Evolutionary conservation across 2,797 vertebrate species (phyloP), one percentile per base, ranked within the genome.

Genomic region (Rhinella marina): DNA sequence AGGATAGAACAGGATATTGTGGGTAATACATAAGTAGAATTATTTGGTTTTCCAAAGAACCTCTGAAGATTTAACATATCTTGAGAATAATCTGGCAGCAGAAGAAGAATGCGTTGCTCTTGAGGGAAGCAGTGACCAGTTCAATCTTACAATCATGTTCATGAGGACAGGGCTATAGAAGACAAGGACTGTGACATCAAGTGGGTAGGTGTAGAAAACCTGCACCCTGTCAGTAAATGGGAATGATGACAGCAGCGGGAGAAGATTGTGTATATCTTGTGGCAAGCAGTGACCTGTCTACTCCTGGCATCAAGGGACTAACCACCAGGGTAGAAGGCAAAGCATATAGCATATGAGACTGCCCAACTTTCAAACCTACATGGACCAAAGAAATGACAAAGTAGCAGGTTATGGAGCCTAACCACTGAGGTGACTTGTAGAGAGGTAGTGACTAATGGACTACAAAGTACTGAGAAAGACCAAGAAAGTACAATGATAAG

Each of bases 1-100:
- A 90, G 91, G 84, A 64, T 87, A 68, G 82, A 25, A 90, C 0
- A 66, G 3, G 21, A 52, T 66, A 82, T 81, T 81, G 56, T 23
- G 27, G 12, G 14, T 21, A 32, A 62, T 41, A 41, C 41, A 41
- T 41, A 41, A 41, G 41, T 41, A 41, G 41, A 41, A 41, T 41
- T 6, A 41, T 41, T 41, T 41, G 41, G 5, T 41, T 3, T 41
- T 41, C 41, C 41, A 41, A 41, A 41, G 5, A 41, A 41, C 41
- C 41, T 41, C 41, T 41, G 41, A 41, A 41, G 41, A 6, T 41
- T 57, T 57, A 14, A 57, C 56, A 57, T 57, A 57, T 57, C 13
- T 57, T 57, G 56, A 57, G 56, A 57, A 57, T 57, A 57, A 57
- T 57, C 56, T 4, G 56, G 68, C 29, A 73, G 72, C 72, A 48